Percentiles rank a stretch among this genome's conserved stretches.
These are phyloP conservation scores for Thera britannica DNA, from an alignment of 2,888 invertebrate species.

Conservation along the genomic window DNA sequence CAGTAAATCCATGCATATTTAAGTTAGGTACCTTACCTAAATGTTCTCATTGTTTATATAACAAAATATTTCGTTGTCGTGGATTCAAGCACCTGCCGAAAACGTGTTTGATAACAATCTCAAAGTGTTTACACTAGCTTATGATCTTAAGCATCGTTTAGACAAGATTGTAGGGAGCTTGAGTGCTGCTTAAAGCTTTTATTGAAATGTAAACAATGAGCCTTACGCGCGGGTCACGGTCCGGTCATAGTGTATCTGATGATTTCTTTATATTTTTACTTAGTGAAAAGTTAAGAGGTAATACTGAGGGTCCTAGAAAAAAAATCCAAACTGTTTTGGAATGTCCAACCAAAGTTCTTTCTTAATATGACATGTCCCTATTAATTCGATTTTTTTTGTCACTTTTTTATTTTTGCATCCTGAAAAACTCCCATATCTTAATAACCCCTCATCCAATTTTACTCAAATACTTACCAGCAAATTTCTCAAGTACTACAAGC, in stretches of 20 bases:
- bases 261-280: conserved; percentile 10
- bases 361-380: no score
- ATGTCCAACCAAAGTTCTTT: no score
- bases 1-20: no score
- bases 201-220: conserved; percentile 41
- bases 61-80: conserved; percentile 29
- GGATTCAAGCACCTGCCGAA: conserved; percentile 43
- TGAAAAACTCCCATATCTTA: no score
- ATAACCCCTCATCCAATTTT: no score
- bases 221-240: conserved; percentile 16
- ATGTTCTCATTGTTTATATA: conserved; percentile 18
- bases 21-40: not conserved
- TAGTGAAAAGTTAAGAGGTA: not conserved
- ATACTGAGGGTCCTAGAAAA: no score
- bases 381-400: no score
- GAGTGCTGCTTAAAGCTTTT: conserved; percentile 47
- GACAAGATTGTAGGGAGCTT: conserved; percentile 49
- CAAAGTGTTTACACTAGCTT: conserved; percentile 49
- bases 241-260: conserved; percentile 9
- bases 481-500: no score
- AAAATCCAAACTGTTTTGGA: no score
- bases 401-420: no score
- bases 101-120: conserved; percentile 47
- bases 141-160: conserved; percentile 46
- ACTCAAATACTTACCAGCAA: no score